Conservation (phyloP, 2,888 invertebrate species). For the Oligia fasciuncula region DNA sequence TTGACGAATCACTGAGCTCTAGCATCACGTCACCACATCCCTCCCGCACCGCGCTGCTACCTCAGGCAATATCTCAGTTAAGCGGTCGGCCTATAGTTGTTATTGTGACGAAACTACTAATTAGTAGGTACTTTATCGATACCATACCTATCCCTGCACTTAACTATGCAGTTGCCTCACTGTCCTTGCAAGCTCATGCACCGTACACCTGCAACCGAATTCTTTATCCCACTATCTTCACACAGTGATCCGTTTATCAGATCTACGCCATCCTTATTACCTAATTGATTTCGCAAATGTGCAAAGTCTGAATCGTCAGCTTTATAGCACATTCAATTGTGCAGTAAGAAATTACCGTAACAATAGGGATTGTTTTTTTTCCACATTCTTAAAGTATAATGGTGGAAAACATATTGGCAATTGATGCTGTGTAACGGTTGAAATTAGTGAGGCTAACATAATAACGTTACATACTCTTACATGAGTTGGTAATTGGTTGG, state of each 20-base stretch:
- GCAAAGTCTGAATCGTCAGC: constrained; percentile 19
- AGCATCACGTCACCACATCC: too few relatives aligned
- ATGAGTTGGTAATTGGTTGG: constrained; percentile 29
- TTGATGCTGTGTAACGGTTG: constrained; percentile 46
- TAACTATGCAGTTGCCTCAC: constrained; percentile 54
- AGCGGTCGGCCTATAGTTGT: neutral
- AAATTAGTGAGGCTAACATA: constrained; percentile 45
- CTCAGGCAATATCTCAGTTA: too few relatives aligned
- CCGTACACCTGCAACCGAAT: constrained; percentile 48
- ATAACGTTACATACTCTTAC: constrained; percentile 49
- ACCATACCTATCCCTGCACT: constrained; percentile 7
- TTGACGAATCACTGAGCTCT: too few relatives aligned
- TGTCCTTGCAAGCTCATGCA: constrained; percentile 58
- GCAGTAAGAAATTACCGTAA: constrained; percentile 46
- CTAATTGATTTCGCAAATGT: constrained; percentile 47
- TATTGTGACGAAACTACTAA: too few relatives aligned
- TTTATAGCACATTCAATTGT: constrained; percentile 44
- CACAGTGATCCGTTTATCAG: constrained; percentile 46
- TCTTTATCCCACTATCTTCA: constrained; percentile 46
- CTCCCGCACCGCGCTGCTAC: too few relatives aligned
- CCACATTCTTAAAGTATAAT: constrained; percentile 44
- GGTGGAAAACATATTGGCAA: constrained; percentile 48
- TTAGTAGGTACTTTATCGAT: neutral
- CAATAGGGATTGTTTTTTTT: constrained; percentile 61
- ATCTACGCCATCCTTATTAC: constrained; percentile 40